A percentile compares a stretch with the other conserved stretches of the same genome.
phyloP scores from a whole-genome alignment of 2,797 vertebrate species.

The Hyperoplus immaculatus region DNA sequence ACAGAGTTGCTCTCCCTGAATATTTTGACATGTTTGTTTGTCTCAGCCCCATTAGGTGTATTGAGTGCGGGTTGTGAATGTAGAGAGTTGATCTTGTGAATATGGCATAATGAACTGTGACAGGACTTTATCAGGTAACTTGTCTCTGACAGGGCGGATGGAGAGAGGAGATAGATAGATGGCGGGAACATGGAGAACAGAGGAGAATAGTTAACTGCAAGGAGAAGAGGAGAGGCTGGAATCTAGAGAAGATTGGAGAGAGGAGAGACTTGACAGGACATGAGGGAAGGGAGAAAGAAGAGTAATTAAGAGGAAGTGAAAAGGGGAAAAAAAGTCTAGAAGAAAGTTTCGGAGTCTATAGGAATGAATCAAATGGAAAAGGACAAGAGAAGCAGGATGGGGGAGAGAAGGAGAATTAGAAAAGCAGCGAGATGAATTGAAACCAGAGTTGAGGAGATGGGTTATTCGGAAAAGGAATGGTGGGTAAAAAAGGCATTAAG shows the following conservation, averaged over 20 bases:
- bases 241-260: not conserved
- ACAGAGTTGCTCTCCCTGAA: not conserved
- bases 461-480: not conserved
- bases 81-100: slow-evolving; percentile 2
- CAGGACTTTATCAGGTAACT: slow-evolving; percentile 33
- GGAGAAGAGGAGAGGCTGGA: not conserved
- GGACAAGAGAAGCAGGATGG: slow-evolving; percentile 2
- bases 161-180: slow-evolving; percentile 12
- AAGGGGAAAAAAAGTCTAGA: not conserved
- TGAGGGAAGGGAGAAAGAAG: not conserved
- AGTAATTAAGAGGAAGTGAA: slow-evolving; percentile 16
- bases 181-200: not conserved
- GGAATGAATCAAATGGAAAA: slow-evolving; percentile 36
- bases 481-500: not conserved
- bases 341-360: slow-evolving; percentile 14
- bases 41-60: not conserved
- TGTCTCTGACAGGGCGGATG: slow-evolving; percentile 23
- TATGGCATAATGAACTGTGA: slow-evolving; percentile 30
- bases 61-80: slow-evolving; percentile 6
- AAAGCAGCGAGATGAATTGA: slow-evolving; percentile 45
- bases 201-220: slow-evolving; percentile 7
- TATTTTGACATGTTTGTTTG: not conserved
- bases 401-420: slow-evolving; percentile 16
- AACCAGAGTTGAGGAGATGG: slow-evolving; percentile 39
- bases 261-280: not conserved